Conservation (phyloP, 2,888 invertebrate species). For the Synergus japonicus region DNA sequence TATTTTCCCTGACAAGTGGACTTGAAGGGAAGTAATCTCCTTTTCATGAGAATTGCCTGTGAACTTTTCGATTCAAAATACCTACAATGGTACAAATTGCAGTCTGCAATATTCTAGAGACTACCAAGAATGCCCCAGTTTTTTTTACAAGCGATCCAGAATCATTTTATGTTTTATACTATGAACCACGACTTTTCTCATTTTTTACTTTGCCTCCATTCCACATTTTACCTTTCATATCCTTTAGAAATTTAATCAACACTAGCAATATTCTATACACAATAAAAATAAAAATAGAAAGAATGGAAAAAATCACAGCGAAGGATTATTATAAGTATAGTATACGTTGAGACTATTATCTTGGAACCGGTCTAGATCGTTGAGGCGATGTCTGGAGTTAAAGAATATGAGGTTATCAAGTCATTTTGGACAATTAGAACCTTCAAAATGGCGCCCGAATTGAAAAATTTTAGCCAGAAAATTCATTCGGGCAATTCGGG, state of each 20-base stretch:
- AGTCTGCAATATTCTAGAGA: background rate
- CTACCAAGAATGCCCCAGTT: background rate
- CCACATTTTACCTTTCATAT: background rate
- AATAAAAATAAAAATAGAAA: no score
- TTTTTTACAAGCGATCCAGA: background rate
- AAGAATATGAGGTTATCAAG: no score
- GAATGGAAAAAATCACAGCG: no score
- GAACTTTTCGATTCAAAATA: constrained; percentile 7
- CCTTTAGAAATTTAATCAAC: background rate
- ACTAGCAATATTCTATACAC: no score
- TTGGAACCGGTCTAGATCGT: no score
- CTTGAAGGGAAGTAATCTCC: background rate
- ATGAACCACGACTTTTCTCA: background rate
- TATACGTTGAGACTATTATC: no score
- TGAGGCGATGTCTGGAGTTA: no score
- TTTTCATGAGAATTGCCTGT: constrained; percentile 11
- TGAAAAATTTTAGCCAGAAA: no score
- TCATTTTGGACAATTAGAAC: no score
- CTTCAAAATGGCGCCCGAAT: no score
- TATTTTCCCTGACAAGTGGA: background rate
- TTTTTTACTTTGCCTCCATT: background rate
- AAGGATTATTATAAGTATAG: no score
- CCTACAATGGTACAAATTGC: background rate
- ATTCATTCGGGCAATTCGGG: no score
- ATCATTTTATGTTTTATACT: background rate